Evolutionary conservation across 2,888 invertebrate species (phyloP).

Genomic region (Drosophila acutilabella): DNA sequence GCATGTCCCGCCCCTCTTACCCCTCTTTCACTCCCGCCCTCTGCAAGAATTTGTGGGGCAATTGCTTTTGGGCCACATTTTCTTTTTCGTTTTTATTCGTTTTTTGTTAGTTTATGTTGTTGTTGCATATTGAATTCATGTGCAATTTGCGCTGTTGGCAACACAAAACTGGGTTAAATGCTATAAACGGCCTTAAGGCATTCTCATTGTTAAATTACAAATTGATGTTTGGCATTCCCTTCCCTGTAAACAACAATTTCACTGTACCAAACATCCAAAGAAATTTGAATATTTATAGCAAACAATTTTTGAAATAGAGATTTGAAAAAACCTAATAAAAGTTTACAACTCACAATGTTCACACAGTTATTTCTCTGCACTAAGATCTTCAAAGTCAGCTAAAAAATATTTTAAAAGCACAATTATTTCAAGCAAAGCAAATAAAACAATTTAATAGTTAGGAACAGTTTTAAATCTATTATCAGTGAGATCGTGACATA

Average conservation of each 20-base stretch:
- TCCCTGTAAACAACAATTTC: background rate
- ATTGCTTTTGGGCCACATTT: constrained; percentile 62
- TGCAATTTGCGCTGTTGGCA: constrained; percentile 28
- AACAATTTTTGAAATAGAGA: too few relatives aligned
- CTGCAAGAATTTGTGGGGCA: constrained; percentile 58
- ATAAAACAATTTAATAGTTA: constrained; percentile 12
- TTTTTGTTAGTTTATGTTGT: constrained; percentile 12
- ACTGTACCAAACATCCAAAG: background rate
- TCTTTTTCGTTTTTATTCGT: constrained; percentile 21
- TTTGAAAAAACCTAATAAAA: too few relatives aligned
- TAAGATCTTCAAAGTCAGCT: too few relatives aligned
- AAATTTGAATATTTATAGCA: too few relatives aligned
- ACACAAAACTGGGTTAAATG: constrained; percentile 30
- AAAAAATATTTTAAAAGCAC: too few relatives aligned
- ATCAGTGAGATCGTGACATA: constrained; percentile 5
- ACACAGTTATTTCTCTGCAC: too few relatives aligned
- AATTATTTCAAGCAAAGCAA: background rate
- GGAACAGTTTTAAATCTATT: background rate
- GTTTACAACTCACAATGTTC: too few relatives aligned
- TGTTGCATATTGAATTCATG: constrained; percentile 31
- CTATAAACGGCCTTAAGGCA: constrained; percentile 21
- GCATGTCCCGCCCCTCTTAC: background rate
- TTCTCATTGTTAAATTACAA: constrained; percentile 33
- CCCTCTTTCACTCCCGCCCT: constrained; percentile 4
- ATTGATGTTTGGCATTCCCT: constrained; percentile 4